Percentiles rank a stretch among this genome's conserved stretches.
phyloP scores from a whole-genome alignment of 2,888 invertebrate species.

The Metalampra italica region DNA sequence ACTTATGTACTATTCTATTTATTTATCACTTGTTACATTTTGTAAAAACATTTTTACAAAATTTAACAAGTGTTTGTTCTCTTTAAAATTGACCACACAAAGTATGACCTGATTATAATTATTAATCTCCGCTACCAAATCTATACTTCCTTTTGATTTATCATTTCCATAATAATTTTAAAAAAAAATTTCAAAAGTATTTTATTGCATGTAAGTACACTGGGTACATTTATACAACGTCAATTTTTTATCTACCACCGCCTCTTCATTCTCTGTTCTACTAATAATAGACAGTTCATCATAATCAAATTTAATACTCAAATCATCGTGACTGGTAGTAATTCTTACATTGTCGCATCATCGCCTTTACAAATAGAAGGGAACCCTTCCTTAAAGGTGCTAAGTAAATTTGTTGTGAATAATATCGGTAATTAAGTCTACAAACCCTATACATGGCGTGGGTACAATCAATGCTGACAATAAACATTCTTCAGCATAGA shows the following conservation, averaged over 20 bases:
- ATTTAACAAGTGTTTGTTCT: too few relatives aligned
- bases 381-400: conserved; percentile 1
- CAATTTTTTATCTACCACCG: too few relatives aligned
- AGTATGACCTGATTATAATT: too few relatives aligned
- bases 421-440: conserved; percentile 17
- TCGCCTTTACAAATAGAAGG: conserved; percentile 29
- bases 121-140: background rate
- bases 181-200: too few relatives aligned
- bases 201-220: too few relatives aligned
- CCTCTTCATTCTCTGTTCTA: background rate
- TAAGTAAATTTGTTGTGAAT: conserved; percentile 10
- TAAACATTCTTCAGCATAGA: background rate
- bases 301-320: background rate
- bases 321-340: background rate
- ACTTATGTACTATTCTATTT: too few relatives aligned
- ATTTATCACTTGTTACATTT: too few relatives aligned
- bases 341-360: conserved; percentile 26
- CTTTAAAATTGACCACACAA: too few relatives aligned
- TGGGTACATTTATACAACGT: too few relatives aligned
- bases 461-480: background rate
- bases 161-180: background rate
- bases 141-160: background rate
- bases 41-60: too few relatives aligned
- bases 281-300: conserved; percentile 1
- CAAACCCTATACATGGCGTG: background rate